Base-by-base conservation (phyloP, 2,888 invertebrate species). In the Drosophila niveifrons region DNA sequence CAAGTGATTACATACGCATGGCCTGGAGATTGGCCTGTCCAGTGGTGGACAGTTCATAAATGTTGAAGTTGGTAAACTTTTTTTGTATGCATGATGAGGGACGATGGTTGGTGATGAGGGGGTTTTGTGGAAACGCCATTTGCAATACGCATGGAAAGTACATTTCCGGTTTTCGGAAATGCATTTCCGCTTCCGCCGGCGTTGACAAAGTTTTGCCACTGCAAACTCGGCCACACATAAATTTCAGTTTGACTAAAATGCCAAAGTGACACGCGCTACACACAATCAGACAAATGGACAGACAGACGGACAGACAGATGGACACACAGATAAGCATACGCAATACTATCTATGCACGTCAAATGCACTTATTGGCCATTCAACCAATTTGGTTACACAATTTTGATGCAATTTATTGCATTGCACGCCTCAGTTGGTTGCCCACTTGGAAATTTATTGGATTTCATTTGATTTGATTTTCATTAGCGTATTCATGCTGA, bases 101-200 rank as follows among this genome's bases (percentile, higher is more conserved):
- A n/a, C 6, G 2, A 8, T 18, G 4, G 17, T n/a, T 46, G 58
- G 10, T 52, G 23, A 29, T 48, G 28, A 23, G 28, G 7, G 28
- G 39, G 36, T 8, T 28, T 28, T 39, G 36, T 41, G 46, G 46
- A 47, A 39, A 29, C 48, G 48, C 51, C 66, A 87, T 87, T 82
- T 76, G 82, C 85, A 85, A 89, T 89, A 83, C 82, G 64, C 51
- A 73, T 66, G 73, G 78, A 68, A 79, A 72, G 73, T 73, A 87
- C 85, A 89, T 84, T 87, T 86, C 85, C 85, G 88, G 88, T 80
- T 87, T 84, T 75, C 78, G 75, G 70, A 89, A 86, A 80, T 86
- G 85, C 85, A 86, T 87, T 89, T 86, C 85, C 89, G 85, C 41
- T 89, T 89, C 85, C 89, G 79, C 41, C 23, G 55, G 67, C 52